phyloP scores from a whole-genome alignment of 2,113 vertebrate genomes.

The Chrysochloris asiatica region DNA sequence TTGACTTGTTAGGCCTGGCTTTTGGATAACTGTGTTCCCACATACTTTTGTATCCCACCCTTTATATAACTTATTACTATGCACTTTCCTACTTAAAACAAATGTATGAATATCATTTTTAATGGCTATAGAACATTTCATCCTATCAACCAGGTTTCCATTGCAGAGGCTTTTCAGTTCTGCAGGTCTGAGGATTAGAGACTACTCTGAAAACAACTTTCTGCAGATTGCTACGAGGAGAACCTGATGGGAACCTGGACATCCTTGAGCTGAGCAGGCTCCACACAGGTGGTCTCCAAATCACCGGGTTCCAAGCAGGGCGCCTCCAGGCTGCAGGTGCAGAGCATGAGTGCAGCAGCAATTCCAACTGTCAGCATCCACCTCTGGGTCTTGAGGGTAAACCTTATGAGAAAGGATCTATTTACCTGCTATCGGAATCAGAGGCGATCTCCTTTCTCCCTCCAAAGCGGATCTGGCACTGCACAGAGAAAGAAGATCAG shows the following conservation, averaged over 20 bases:
- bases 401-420: neutral
- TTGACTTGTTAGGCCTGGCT: no score
- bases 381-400: neutral
- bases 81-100: constrained; percentile 21
- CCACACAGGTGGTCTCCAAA: fast-evolving
- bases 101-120: neutral
- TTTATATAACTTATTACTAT: neutral
- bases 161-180: neutral
- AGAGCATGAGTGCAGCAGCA: neutral
- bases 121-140: neutral
- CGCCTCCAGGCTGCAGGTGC: neutral
- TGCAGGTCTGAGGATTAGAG: constrained; percentile 1
- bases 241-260: neutral
- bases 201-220: neutral
- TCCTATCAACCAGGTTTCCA: neutral
- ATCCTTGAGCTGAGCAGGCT: neutral
- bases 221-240: neutral
- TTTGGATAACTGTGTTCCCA: no score
- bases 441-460: constrained; percentile 99
- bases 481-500: constrained; percentile 68
- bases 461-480: constrained; percentile 99
- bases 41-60: neutral
- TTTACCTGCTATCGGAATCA: constrained; percentile 98
- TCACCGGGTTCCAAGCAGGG: neutral
- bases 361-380: neutral